Evolutionary conservation across 1,140 invertebrate genomes (phyloP).

Genomic region (Acromyrmex heyeri): DNA sequence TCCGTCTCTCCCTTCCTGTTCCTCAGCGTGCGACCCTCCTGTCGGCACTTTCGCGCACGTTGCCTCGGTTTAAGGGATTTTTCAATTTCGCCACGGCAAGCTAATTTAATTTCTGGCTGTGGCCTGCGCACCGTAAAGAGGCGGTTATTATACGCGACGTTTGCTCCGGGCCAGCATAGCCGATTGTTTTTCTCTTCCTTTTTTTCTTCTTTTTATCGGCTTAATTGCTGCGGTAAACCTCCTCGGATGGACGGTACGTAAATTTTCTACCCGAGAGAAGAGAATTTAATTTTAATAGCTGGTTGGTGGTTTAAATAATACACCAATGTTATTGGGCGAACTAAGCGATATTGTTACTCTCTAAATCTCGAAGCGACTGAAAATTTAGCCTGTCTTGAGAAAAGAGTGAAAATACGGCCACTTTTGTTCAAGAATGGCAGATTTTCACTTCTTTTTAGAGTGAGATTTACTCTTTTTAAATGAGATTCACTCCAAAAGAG

Average conservation of each 20-base stretch:
- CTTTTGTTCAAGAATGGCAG: too few species aligned
- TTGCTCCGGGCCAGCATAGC: conserved; percentile 38
- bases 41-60: conserved; percentile 67
- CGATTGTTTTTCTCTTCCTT: conserved; percentile 27
- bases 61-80: conserved; percentile 85
- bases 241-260: conserved; percentile 22
- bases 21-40: conserved; percentile 50
- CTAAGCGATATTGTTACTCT: neutral
- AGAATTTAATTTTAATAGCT: conserved; percentile 56
- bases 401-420: too few species aligned
- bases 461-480: too few species aligned
- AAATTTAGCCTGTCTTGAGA: too few species aligned
- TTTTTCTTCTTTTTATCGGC: conserved; percentile 42
- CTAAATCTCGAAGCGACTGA: too few species aligned
- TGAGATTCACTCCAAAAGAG: too few species aligned
- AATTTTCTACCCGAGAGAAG: conserved; percentile 32
- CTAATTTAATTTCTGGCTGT: conserved; percentile 82
- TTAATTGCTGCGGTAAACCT: conserved; percentile 63
- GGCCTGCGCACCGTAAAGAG: conserved; percentile 61
- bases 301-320: conserved; percentile 43
- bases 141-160: conserved; percentile 70
- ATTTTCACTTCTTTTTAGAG: too few species aligned
- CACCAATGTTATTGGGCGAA: neutral
- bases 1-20: neutral
- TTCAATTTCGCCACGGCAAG: conserved; percentile 82